Evolutionary conservation across 2,888 invertebrate species (phyloP), one percentile per base, ranked within the genome.

Genomic region (Drosophila diplacantha): DNA sequence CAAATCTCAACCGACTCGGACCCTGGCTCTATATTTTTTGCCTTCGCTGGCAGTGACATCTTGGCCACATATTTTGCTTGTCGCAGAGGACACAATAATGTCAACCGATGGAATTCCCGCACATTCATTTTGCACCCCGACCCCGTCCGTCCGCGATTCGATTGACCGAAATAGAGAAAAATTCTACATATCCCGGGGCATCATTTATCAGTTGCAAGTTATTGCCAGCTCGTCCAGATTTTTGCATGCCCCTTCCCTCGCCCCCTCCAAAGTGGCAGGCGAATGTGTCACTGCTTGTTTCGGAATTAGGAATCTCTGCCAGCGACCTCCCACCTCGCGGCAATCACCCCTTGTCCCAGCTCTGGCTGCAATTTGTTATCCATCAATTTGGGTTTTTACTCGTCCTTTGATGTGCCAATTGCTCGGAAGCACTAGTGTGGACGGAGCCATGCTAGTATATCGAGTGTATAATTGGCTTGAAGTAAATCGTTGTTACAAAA

Each of bases 161-260:
- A 80, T 86, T 86, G 86, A 86, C 86, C 86, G 78, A 86, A 85
- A 83, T 84, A 75, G 81, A 84, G 84, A 72, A 74, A 79, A 84
- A 75, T 85, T 75, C 76, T 83, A 64, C 69, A 69, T 65, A 65
- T 66, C 67, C 72, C 67, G 34, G 41, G 69, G 66, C 83, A 78
- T 79, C 78, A 79, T 80, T 83, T 82, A 84, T 80, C 80, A 83
- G 76, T 71, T 63, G 83, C 75, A 59, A 70, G 79, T 75, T 78
- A 78, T 78, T 83, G 78, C 66, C 78, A 72, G 59, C 82, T 84
- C 70, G 70, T 76, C 73, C 70, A 75, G 76, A 82, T 83, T 81
- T 83, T 67, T 75, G 72, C 84, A 84, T 81, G 73, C 71, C 81
- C 53, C 18, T 34, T 5, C 9, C 37, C 16, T 9, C 29, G 6